Percentiles rank a stretch among this genome's conserved stretches.
phyloP scores from a whole-genome alignment of 92 coral and sea anemone genomes.

The Phenganax stokvisi region DNA sequence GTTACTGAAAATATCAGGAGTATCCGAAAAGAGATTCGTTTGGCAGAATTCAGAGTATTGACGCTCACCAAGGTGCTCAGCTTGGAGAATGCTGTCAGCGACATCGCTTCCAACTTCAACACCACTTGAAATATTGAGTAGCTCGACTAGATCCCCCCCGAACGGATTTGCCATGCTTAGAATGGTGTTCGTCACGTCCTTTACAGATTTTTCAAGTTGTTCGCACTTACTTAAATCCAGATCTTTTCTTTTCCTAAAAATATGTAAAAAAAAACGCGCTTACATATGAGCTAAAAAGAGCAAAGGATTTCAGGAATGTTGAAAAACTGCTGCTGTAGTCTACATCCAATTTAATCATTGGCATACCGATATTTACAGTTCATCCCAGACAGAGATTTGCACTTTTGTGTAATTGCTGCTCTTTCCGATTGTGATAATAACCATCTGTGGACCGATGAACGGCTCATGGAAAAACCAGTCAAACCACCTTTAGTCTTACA shows the following conservation, averaged over 20 bases:
- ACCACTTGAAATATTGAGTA: conserved; percentile 11
- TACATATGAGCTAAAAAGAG: no score
- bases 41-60: conserved; percentile 33
- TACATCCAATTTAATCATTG: no score
- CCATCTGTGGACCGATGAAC: conserved; percentile 34
- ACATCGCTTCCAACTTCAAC: neutral
- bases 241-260: conserved; percentile 28
- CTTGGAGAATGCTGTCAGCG: conserved; percentile 9
- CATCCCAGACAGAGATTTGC: neutral
- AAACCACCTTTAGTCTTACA: neutral
- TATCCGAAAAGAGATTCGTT: conserved; percentile 16
- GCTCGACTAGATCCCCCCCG: conserved; percentile 18
- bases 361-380: conserved; percentile 29
- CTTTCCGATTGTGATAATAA: conserved; percentile 42
- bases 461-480: conserved; percentile 36
- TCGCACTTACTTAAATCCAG: conserved; percentile 13
- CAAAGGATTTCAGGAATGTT: no score
- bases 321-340: no score
- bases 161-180: conserved; percentile 21
- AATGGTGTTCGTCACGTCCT: neutral
- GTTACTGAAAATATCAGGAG: conserved; percentile 21
- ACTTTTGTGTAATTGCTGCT: conserved; percentile 33
- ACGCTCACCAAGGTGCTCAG: conserved; percentile 24
- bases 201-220: conserved; percentile 20
- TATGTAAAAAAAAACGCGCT: neutral